Percentiles rank a stretch among this genome's conserved stretches.
phyloP scores from a whole-genome alignment of 1,140 invertebrate species.

The Drosophila auraria region DNA sequence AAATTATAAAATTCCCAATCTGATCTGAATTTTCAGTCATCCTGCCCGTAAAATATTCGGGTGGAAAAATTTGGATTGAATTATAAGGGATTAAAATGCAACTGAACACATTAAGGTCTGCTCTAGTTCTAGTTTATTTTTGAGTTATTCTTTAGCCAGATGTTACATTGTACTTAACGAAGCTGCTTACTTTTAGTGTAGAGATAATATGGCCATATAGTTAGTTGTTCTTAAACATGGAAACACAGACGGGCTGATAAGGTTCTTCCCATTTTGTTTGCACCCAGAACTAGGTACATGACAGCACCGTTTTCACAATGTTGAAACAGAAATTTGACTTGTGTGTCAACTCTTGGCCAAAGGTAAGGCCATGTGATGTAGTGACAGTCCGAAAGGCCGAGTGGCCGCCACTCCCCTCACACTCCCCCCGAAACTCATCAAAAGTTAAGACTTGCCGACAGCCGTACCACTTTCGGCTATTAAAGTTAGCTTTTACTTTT shows the following conservation, averaged over 20 bases:
- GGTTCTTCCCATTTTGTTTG: background rate
- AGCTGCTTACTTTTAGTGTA: background rate
- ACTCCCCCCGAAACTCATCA: conserved; percentile 16
- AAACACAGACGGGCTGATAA: conserved; percentile 12
- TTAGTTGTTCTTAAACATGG: background rate
- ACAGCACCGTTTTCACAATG: conserved; percentile 2
- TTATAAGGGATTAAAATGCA: background rate
- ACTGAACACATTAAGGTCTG: background rate
- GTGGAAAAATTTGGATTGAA: background rate
- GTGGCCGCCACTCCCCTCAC: conserved; percentile 19
- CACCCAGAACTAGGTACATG: background rate
- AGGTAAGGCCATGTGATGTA: conserved; percentile 4
- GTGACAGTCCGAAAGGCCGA: conserved; percentile 14
- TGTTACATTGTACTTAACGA: background rate
- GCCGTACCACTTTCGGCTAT: conserved; percentile 59
- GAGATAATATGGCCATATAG: conserved; percentile 3
- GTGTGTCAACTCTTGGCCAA: conserved; percentile 26
- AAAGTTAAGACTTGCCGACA: conserved; percentile 35
- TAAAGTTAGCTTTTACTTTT: conserved; percentile 61
- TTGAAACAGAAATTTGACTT: background rate
- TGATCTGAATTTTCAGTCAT: background rate
- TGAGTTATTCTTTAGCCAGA: background rate
- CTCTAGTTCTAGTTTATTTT: background rate
- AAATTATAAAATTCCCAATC: background rate
- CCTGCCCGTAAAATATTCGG: background rate